phyloP scores from a whole-genome alignment of 2,797 vertebrate genomes.

The Perodicticus potto region DNA sequence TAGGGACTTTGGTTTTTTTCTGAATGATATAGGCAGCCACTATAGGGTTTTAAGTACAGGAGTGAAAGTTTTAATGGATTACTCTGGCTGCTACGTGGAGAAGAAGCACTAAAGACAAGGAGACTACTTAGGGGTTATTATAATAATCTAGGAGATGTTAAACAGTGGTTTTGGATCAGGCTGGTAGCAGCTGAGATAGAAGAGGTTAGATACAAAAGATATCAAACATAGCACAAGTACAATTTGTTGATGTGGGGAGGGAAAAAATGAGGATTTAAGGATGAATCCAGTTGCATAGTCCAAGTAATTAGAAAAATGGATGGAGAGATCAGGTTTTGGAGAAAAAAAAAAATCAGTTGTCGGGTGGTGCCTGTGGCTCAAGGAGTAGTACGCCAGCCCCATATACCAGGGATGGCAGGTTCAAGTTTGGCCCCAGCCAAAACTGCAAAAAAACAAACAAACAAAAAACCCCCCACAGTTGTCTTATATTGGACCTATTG shows the following conservation, averaged over 20 bases:
- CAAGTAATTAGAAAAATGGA: slow-evolving; percentile 32
- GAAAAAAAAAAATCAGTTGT: too few relatives aligned
- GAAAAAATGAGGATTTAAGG: neutral
- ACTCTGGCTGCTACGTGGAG: neutral
- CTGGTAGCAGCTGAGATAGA: neutral
- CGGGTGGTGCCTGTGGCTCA: too few relatives aligned
- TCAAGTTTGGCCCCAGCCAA: too few relatives aligned
- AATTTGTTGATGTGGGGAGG: neutral
- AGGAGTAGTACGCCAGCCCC: too few relatives aligned
- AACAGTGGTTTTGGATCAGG: neutral
- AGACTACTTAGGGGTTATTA: neutral
- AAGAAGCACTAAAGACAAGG: slow-evolving; percentile 1
- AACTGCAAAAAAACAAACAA: too few relatives aligned
- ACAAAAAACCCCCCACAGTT: too few relatives aligned
- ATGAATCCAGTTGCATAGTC: neutral
- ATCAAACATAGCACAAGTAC: neutral
- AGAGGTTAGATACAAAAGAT: neutral
- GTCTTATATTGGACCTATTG: neutral
- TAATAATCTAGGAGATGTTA: neutral
- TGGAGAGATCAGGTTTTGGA: neutral
- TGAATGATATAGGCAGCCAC: neutral
- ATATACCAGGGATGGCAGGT: too few relatives aligned
- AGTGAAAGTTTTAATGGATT: slow-evolving; percentile 25
- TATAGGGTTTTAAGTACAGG: neutral
- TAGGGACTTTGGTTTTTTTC: neutral